Conservation (phyloP, 2,797 vertebrate genomes). For the Coendou prehensilis region DNA sequence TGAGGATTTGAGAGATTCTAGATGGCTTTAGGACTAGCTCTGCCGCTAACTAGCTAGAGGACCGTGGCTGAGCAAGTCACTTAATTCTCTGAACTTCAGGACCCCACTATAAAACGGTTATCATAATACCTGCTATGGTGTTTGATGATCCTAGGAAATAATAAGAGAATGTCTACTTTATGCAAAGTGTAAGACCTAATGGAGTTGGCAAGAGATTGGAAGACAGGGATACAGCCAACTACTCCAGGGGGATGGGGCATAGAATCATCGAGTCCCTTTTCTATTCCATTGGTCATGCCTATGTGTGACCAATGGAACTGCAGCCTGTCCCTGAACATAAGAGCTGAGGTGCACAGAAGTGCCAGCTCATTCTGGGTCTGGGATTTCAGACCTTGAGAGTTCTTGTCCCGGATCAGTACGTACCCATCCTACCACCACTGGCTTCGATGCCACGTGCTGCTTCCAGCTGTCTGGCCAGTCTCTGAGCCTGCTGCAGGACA, state of each 20-base stretch:
- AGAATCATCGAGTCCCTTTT: not conserved
- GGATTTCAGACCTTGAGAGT: not conserved
- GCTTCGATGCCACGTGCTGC: constrained; percentile 86
- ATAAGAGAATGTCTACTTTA: not conserved
- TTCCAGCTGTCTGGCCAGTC: constrained; percentile 89
- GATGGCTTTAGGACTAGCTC: too few species aligned
- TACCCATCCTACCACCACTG: constrained; percentile 91
- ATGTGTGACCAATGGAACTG: not conserved
- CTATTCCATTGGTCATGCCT: not conserved
- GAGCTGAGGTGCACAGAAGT: not conserved
- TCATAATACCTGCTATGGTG: not conserved
- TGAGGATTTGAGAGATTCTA: not conserved
- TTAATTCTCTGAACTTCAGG: not conserved
- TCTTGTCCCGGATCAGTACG: not conserved
- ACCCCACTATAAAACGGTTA: not conserved
- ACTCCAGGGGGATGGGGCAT: not conserved
- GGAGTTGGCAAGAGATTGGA: not conserved
- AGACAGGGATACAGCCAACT: not conserved
- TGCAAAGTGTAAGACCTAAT: not conserved
- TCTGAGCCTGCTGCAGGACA: constrained; percentile 88
- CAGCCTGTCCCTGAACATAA: not conserved
- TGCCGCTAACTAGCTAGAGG: not conserved
- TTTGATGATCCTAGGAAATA: not conserved
- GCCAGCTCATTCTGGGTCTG: not conserved
- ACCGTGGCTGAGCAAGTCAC: not conserved